These are phyloP conservation scores for Scaptomyza hsui DNA, from an alignment of 1,140 invertebrate species.

Conservation along the genomic window DNA sequence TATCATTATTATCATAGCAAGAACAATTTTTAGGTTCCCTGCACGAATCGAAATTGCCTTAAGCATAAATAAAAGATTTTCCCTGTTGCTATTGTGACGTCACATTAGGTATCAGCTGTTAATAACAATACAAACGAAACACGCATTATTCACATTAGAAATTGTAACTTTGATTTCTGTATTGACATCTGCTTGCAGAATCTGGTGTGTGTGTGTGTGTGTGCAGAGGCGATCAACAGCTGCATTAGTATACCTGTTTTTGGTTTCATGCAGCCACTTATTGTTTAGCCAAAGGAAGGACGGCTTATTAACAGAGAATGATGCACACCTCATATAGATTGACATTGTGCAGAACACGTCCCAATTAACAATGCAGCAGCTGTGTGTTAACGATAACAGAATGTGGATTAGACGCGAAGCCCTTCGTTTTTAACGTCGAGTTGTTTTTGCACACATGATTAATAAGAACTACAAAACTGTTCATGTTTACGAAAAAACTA, in stretches of 20 bases:
- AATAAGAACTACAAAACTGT: slow-evolving; percentile 23
- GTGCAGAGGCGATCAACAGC: slow-evolving; percentile 11
- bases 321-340: not conserved
- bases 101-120: not conserved
- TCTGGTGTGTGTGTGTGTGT: not conserved
- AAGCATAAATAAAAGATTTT: too few species aligned
- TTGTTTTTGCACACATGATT: not conserved
- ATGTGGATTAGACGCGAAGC: not conserved
- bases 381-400: not conserved
- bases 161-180: slow-evolving; percentile 1
- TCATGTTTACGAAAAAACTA: slow-evolving; percentile 78
- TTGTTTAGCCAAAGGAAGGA: slow-evolving; percentile 12
- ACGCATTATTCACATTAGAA: slow-evolving; percentile 2
- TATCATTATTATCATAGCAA: too few species aligned
- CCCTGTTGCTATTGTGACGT: not conserved
- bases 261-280: not conserved
- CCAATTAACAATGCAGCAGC: slow-evolving; percentile 20
- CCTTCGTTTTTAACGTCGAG: not conserved
- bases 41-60: too few species aligned
- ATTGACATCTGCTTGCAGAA: not conserved
- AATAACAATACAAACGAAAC: not conserved
- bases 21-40: too few species aligned
- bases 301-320: not conserved
- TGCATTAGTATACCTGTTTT: slow-evolving; percentile 1
- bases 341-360: not conserved